Evolutionary conservation across 1,140 invertebrate genomes (phyloP), one percentile per base, ranked within the genome.

Genomic region (Pinna nobilis): DNA sequence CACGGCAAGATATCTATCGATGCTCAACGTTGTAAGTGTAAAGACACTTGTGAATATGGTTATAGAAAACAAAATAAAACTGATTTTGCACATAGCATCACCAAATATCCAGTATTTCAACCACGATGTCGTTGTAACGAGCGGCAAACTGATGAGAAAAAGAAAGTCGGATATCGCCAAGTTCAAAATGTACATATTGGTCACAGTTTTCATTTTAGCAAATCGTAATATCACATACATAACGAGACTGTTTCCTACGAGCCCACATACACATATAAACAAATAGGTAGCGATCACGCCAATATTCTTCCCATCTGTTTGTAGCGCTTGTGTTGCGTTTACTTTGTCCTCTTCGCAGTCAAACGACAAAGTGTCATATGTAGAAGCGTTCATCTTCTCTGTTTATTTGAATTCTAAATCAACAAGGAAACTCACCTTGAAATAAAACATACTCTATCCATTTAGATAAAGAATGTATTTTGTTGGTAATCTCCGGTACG

Each of bases 141-240:
- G 96, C 0, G 97, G 97, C 76, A 99, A 94, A 0, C 96, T 96
- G 7, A 97, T 94, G 0, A 98, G 91, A 85, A 98, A 99, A 78
- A 95, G 95, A 83, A 98, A 95, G 86, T 99, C 97, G 0, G 97
- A 97, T 15, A 99, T 93, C 0, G 97, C 97, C 72, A 99, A 88
- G 85, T 98, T 98, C 3, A 98, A 93, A 68, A 99, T 98, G 88
- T 98, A 99, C 91, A 97, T 95, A 82, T 98, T 98, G 37, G 97
- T 98, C 0, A 98, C 97, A 0, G 97, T 98, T 86, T 98, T 96
- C 97, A 98, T 98, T 88, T 98, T 98, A 25, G 95, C 95, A 88
- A 94, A 96, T 5, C 81, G 76, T 3, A 83, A 60, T 1, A 98
- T 96, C 5, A 98, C 97, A 89, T 98, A 98, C 77, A 99, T 98